A percentile compares a stretch with the other conserved stretches of the same genome.
These are phyloP conservation scores for Tyria jacobaeae DNA, from an alignment of 2,888 invertebrate genomes.

Conservation along the genomic window DNA sequence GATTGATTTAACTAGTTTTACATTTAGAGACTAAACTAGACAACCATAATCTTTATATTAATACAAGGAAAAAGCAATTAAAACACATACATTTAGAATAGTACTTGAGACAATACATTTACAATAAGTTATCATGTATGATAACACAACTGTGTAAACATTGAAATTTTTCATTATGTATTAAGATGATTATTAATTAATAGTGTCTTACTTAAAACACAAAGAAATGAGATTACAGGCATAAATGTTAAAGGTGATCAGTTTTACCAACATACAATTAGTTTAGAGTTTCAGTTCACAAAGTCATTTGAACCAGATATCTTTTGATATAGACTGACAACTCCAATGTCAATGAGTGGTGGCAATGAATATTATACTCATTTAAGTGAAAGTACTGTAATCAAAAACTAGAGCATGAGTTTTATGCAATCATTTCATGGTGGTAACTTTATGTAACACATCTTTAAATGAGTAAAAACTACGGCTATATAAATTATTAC, in stretches of 20 bases:
- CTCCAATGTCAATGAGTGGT: slow-evolving; percentile 1
- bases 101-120: slow-evolving; percentile 13
- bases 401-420: slow-evolving; percentile 20
- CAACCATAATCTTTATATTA: not conserved
- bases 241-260: not conserved
- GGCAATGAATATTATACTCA: not conserved
- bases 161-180: not conserved
- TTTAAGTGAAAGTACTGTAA: slow-evolving; percentile 23
- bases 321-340: not conserved
- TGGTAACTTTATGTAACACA: slow-evolving; percentile 8
- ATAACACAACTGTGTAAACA: slow-evolving; percentile 23
- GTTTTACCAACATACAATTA: not conserved
- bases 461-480: not conserved
- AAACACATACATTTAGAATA: not conserved
- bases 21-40: not conserved
- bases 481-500: not conserved
- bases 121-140: slow-evolving; percentile 29
- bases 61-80: not conserved
- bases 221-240: not conserved
- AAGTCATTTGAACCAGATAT: not conserved
- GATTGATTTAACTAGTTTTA: not conserved
- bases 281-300: not conserved
- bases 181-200: slow-evolving; percentile 1
- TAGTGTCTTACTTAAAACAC: not conserved
- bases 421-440: not conserved